These are phyloP conservation scores for Lasioglossum malachurum DNA, from an alignment of 2,888 invertebrate genomes.

Conservation along the genomic window DNA sequence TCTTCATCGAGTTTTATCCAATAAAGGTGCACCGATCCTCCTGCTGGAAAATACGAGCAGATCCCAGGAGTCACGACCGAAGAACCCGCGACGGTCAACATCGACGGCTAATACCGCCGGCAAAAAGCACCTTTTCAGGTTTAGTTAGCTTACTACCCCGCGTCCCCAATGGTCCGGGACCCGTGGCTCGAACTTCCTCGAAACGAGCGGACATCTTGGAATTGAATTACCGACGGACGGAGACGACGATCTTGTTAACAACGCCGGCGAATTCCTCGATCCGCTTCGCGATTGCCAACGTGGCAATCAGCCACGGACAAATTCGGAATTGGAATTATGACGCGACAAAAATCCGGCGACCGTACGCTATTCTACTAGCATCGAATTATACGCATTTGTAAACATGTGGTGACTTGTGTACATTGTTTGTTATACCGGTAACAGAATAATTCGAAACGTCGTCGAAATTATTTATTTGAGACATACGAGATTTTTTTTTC, in stretches of 20 bases:
- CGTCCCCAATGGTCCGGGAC: neutral
- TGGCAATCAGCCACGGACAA: neutral
- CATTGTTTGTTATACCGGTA: too few species aligned
- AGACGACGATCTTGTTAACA: slow-evolving; percentile 56
- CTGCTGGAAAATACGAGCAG: slow-evolving; percentile 44
- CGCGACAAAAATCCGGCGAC: neutral
- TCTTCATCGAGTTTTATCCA: slow-evolving; percentile 71
- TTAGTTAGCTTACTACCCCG: slow-evolving; percentile 55
- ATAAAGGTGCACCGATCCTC: slow-evolving; percentile 64
- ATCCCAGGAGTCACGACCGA: slow-evolving; percentile 41
- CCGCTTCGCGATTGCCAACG: slow-evolving; percentile 8
- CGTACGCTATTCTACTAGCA: neutral
- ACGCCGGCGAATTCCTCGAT: slow-evolving; percentile 32
- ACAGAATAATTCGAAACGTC: too few species aligned
- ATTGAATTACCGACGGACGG: slow-evolving; percentile 51
- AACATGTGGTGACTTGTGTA: too few species aligned
- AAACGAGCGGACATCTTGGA: slow-evolving; percentile 45
- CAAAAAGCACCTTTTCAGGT: slow-evolving; percentile 55
- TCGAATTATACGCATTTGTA: neutral
- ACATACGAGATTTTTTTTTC: too few species aligned
- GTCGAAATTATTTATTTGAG: too few species aligned
- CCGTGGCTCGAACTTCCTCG: slow-evolving; percentile 16
- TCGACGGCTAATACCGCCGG: slow-evolving; percentile 53
- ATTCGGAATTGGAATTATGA: neutral
- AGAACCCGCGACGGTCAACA: slow-evolving; percentile 60